Evolutionary conservation across 92 coral and sea anemone genomes (phyloP).

Genomic region (Galaxea fascicularis): DNA sequence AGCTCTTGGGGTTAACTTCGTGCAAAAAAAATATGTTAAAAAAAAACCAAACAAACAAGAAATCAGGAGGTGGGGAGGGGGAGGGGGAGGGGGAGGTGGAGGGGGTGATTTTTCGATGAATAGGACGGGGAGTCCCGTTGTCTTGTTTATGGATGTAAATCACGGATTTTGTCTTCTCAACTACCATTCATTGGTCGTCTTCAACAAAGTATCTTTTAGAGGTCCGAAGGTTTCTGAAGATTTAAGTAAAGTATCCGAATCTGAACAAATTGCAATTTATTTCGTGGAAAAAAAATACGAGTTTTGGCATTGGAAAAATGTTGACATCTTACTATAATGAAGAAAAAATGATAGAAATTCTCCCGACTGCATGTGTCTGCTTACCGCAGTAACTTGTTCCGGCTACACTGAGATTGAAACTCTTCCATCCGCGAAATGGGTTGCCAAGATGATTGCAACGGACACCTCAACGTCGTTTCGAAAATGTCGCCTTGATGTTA

Average conservation of each 20-base stretch:
- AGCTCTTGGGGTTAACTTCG: no score
- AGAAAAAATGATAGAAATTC: background rate
- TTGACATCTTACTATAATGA: conserved; percentile 1
- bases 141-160: background rate
- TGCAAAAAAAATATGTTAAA: no score
- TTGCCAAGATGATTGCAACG: background rate
- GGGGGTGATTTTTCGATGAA: no score
- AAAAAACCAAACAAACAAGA: no score
- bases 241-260: background rate
- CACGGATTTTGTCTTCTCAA: no score
- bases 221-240: background rate
- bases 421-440: background rate
- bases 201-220: background rate
- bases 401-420: background rate
- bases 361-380: background rate
- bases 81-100: no score
- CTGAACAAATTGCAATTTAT: background rate
- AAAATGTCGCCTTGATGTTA: background rate
- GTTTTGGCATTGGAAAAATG: background rate
- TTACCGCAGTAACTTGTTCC: background rate
- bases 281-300: background rate
- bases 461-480: background rate
- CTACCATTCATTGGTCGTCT: background rate
- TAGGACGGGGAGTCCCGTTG: background rate
- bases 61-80: no score